phyloP scores from a whole-genome alignment of 2,888 invertebrate species.

The Miltochrista miniata region DNA sequence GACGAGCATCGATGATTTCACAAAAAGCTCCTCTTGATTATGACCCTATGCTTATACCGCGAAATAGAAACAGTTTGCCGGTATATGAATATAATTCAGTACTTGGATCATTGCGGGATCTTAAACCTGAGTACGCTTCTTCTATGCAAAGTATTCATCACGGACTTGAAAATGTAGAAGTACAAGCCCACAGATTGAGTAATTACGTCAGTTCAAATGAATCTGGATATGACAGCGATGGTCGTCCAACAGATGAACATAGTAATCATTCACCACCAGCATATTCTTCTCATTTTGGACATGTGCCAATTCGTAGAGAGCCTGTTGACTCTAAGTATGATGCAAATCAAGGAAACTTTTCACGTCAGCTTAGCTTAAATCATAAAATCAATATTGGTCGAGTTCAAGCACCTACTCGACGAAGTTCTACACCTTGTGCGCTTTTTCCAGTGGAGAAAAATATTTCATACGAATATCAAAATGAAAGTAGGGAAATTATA shows the following conservation, averaged over 20 bases:
- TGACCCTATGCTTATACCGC: slow-evolving; percentile 77
- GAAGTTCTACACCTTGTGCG: slow-evolving; percentile 78
- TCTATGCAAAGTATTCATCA: slow-evolving; percentile 82
- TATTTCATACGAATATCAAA: slow-evolving; percentile 61
- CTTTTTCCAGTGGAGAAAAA: slow-evolving; percentile 71
- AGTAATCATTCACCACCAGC: slow-evolving; percentile 82
- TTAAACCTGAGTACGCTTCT: slow-evolving; percentile 70
- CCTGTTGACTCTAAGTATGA: slow-evolving; percentile 53
- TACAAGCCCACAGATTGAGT: slow-evolving; percentile 85
- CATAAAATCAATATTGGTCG: slow-evolving; percentile 72
- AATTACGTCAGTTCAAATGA: slow-evolving; percentile 93
- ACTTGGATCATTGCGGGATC: slow-evolving; percentile 68
- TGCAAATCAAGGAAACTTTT: slow-evolving; percentile 62
- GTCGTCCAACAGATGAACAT: slow-evolving; percentile 83
- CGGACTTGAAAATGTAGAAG: slow-evolving; percentile 79
- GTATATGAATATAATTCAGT: slow-evolving; percentile 74
- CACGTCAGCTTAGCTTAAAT: slow-evolving; percentile 74
- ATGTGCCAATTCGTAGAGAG: slow-evolving; percentile 50
- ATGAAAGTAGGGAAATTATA: slow-evolving; percentile 52
- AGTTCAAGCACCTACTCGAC: slow-evolving; percentile 68
- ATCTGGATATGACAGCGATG: slow-evolving; percentile 92
- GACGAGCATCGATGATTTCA: slow-evolving; percentile 77
- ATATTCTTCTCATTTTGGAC: slow-evolving; percentile 74
- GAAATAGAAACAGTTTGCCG: slow-evolving; percentile 78
- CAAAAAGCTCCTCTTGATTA: slow-evolving; percentile 72